Evolutionary conservation across 2,797 vertebrate genomes (phyloP), one percentile per base, ranked within the genome.

Genomic region (Danionella dracula): DNA sequence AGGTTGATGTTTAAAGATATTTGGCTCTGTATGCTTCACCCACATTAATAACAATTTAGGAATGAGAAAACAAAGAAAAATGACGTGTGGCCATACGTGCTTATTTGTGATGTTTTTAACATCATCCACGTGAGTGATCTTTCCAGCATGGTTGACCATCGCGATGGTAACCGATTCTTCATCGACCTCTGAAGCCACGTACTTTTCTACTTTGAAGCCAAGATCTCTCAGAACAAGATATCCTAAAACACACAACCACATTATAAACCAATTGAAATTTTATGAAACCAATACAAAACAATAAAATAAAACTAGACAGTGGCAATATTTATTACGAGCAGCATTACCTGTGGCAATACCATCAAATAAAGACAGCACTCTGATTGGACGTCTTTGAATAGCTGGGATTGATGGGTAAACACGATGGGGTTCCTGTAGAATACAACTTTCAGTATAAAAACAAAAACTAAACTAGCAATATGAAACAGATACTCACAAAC

Each of bases 311-410:
- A n/a, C n/a, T n/a, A n/a, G n/a, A n/a, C n/a, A n/a, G n/a, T n/a
- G n/a, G n/a, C n/a, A n/a, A n/a, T n/a, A n/a, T n/a, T n/a, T n/a
- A n/a, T n/a, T n/a, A 34, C 4, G 2, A 12, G 9, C 4, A 9
- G 12, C 19, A 10, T 83, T 64, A 95, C 95, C 95, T 79, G 95
- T 93, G 0, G 89, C 87, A 1, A 97, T 93, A 45, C 95, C 95
- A 27, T 97, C 94, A 1, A 98, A 98, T 32, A 97, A 84, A 0
- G 95, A 96, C 12, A 98, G 87, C 10, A 98, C 95, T 69, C 90
- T 76, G 19, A 98, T 72, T 0, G 95, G 94, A 40, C 83, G 82
- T 60, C 94, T 88, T 49, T 81, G 83, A 0, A 82, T 86, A 8
- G 92, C 88, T 0, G 92, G 89, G 70, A 97, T 88, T 0, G 87